These are phyloP conservation scores for Poecilia velifera DNA, from an alignment of 2,797 vertebrate genomes.

Conservation along the genomic window DNA sequence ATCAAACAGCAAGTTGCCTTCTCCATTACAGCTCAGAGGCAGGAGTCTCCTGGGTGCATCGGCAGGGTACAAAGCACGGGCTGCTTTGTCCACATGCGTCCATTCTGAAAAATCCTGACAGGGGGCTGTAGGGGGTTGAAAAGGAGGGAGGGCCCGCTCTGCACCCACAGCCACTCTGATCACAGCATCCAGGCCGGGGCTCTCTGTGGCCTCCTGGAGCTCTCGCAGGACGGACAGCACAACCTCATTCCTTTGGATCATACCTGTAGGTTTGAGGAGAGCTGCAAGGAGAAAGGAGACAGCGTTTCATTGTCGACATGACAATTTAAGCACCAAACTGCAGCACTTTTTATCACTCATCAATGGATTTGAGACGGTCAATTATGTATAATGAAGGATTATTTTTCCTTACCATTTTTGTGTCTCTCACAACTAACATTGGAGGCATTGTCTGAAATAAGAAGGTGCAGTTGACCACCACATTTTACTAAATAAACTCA, in stretches of 20 bases:
- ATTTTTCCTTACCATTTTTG: neutral
- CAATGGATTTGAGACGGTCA: neutral
- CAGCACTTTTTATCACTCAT: neutral
- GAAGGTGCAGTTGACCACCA: neutral
- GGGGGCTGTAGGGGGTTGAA: constrained; percentile 80
- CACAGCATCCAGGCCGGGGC: constrained; percentile 84
- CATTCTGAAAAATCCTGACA: constrained; percentile 83
- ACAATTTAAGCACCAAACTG: neutral
- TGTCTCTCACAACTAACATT: neutral
- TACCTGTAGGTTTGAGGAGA: constrained; percentile 71
- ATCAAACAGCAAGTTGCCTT: constrained; percentile 92
- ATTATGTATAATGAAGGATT: neutral
- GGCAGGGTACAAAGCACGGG: constrained; percentile 87
- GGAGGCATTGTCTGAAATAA: neutral
- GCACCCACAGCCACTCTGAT: constrained; percentile 84
- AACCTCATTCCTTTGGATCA: constrained; percentile 89
- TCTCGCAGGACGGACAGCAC: constrained; percentile 88
- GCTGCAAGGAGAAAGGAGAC: neutral
- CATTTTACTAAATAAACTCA: neutral
- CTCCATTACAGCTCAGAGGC: constrained; percentile 89
- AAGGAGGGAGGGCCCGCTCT: constrained; percentile 82
- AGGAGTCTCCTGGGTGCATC: constrained; percentile 89
- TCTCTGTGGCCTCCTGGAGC: constrained; percentile 93
- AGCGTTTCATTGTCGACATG: neutral
- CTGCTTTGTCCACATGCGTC: constrained; percentile 85